Base-by-base conservation (phyloP, 2,797 vertebrate genomes). In the Halcyon smyrnensis region DNA sequence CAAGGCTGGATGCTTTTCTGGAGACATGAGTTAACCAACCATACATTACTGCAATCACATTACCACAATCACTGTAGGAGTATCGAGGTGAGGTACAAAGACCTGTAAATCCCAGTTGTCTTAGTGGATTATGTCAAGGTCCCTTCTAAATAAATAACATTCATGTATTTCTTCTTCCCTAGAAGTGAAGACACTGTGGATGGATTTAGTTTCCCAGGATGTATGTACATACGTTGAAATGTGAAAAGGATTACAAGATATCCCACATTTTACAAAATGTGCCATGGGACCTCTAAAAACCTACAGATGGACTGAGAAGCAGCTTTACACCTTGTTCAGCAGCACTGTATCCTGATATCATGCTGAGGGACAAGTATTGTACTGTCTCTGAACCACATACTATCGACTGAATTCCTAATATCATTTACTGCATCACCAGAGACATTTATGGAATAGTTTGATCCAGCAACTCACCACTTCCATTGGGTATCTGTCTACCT, bases 141-240 rank as follows among this genome's bases (percentile, higher is more conserved):
- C 48, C n/a, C 43, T 84, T 70, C 43, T 63, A 62, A 84, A 64
- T 21, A 32, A 5, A 4, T 11, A 27, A 37, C 9, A 48, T 28
- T 54, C 11, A 10, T 9, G 4, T 25, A 23, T 46, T 76, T 59
- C 63, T 73, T 65, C 50, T 73, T 68, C 10, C 18, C 70, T 15
- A 30, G 57, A 62, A 64, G 5, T 76, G 46, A n/a, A 65, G 81
- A 60, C 39, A 14, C 34, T 19, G n/a, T 16, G 37, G 51, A n/a
- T 9, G 15, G 75, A 24, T 67, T 77, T 56, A 1, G 5, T 16
- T 74, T 78, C 53, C 76, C 73, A 34, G 50, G 28, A 43, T 15
- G 53, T 28, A 45, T 0, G 0, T 41, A 30, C 0, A 0, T 46
- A 18, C 4, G 8, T 19, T 51, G 56, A 83, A 86, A 74, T 0